These are phyloP conservation scores for Aelia acuminata DNA, from an alignment of 2,888 invertebrate species.

Conservation along the genomic window DNA sequence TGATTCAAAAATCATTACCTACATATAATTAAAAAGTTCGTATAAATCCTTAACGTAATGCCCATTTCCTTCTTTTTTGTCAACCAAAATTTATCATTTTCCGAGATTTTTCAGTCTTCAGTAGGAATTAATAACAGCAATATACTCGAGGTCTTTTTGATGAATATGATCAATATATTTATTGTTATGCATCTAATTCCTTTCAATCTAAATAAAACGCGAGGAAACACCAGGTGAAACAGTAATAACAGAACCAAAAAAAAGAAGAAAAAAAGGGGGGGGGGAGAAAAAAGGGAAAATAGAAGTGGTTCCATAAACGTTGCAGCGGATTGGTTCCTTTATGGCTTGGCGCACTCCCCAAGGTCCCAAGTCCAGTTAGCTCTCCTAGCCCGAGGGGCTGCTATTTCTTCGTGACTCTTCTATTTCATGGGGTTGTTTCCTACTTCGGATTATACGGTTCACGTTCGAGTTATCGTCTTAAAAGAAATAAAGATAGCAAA, in stretches of 20 bases:
- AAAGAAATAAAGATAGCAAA: neutral
- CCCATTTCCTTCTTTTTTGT: too few species aligned
- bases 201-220: neutral
- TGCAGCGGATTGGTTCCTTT: neutral
- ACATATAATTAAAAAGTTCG: too few species aligned
- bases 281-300: neutral
- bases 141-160: too few species aligned
- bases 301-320: neutral
- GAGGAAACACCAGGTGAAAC: neutral
- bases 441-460: neutral
- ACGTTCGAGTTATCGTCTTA: neutral
- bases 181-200: neutral
- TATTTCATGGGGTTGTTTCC: neutral
- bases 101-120: too few species aligned
- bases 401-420: neutral
- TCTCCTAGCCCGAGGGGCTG: neutral
- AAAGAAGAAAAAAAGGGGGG: neutral
- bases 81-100: too few species aligned
- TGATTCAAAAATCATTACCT: too few species aligned
- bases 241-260: neutral
- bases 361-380: neutral
- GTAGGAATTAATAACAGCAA: too few species aligned
- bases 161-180: neutral
- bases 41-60: too few species aligned
- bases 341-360: neutral